Evolutionary conservation across 1,140 invertebrate genomes (phyloP), one percentile per base, ranked within the genome.

Genomic region (Phthorimaea operculella): DNA sequence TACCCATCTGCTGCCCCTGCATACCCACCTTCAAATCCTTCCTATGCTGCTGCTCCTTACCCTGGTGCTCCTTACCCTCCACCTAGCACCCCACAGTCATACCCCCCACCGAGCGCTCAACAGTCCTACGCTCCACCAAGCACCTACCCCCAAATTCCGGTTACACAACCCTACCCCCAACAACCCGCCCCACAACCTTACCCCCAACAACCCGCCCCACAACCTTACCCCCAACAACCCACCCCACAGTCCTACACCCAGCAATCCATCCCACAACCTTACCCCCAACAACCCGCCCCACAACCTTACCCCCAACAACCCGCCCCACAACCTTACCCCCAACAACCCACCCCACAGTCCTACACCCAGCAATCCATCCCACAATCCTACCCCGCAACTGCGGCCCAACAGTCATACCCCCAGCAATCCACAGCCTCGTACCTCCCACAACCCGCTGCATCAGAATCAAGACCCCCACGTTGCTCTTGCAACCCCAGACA

Each of bases 341-440:
- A 28, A 39, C 36, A 10, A 39, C 8, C 36, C 3, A 9, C 57
- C n/a, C n/a, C n/a, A n/a, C n/a, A n/a, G n/a, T n/a, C n/a, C n/a
- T n/a, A n/a, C 33, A 14, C 49, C 53, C 14, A 17, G 48, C 10
- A 55, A 58, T 52, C 18, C 28, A 9, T 6, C 14, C 9, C 52
- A n/a, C 34, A 36, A 34, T 11, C 51, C 51, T 36, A 54, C 33
- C 52, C 36, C 36, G 4, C 36, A 48, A 39, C 59, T 12, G 49
- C 52, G 36, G 17, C 42, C 12, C 53, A 11, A 45, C 36, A 28
- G 6, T 28, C 52, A 28, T 21, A 12, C 52, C 52, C 1, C 59
- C 50, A n/a, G 50, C 50, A n/a, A 42, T 10, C 52, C 52, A 14
- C 44, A 49, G 14, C 8, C 39, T 42, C 47, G 33, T 59, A 59